Conservation (phyloP, 2,888 invertebrate species). For the Pecten maximus region DNA sequence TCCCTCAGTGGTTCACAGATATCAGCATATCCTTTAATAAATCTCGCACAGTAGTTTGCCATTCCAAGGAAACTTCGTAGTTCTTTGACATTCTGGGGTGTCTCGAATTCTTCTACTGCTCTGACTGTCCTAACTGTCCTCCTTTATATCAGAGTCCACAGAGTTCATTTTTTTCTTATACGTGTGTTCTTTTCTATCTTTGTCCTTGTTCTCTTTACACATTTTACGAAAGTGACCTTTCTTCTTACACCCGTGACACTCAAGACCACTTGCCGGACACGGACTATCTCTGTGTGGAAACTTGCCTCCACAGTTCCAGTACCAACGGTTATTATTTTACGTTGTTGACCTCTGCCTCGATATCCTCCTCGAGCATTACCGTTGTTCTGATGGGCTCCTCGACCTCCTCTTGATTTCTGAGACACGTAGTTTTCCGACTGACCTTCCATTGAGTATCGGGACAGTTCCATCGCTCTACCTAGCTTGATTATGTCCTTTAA, state of each 20-base stretch:
- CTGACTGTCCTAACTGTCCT: conserved; percentile 52
- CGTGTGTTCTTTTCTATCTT: conserved; percentile 69
- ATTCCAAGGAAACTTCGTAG: conserved; percentile 61
- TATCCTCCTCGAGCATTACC: too few species aligned
- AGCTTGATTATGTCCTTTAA: too few species aligned
- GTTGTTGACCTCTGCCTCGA: too few species aligned
- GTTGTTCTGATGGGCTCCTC: too few species aligned
- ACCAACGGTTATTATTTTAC: not conserved
- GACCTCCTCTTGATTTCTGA: too few species aligned
- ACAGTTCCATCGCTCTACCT: too few species aligned
- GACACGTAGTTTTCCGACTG: too few species aligned
- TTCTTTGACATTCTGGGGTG: conserved; percentile 58
- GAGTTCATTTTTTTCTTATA: conserved; percentile 52
- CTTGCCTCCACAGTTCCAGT: conserved; percentile 49
- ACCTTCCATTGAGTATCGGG: too few species aligned
- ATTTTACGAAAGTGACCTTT: conserved; percentile 35
- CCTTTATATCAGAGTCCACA: conserved; percentile 42
- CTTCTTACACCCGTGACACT: conserved; percentile 39
- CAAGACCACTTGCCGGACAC: conserved; percentile 22
- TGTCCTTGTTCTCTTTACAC: conserved; percentile 26
- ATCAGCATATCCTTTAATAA: conserved; percentile 61
- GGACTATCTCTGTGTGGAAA: too few species aligned
- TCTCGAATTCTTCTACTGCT: conserved; percentile 53
- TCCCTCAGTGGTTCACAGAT: conserved; percentile 59
- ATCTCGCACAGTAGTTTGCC: conserved; percentile 60